These are phyloP conservation scores for Ochropleura leucogaster DNA, from an alignment of 2,888 invertebrate genomes.

Conservation along the genomic window DNA sequence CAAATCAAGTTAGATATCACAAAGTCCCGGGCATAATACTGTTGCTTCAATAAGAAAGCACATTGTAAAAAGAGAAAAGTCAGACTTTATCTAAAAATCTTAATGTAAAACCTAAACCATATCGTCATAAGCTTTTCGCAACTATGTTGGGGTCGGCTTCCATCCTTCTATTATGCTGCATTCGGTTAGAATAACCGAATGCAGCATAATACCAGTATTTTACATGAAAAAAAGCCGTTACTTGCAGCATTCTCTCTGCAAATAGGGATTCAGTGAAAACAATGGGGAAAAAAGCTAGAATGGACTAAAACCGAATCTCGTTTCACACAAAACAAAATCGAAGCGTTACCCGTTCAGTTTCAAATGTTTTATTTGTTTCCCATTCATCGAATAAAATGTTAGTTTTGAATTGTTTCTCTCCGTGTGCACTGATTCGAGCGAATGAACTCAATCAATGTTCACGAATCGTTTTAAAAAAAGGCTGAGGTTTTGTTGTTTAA, in stretches of 20 bases:
- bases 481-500: constrained; percentile 3
- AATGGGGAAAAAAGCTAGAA: constrained; percentile 13
- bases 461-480: constrained; percentile 27
- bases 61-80: too few species aligned
- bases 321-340: constrained; percentile 16
- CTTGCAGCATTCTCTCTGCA: constrained; percentile 4
- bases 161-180: too few species aligned
- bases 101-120: neutral
- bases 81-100: too few species aligned
- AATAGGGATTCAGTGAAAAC: constrained; percentile 1
- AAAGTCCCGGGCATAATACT: too few species aligned
- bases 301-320: constrained; percentile 2
- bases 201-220: neutral
- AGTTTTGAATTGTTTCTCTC: constrained; percentile 45
- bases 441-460: constrained; percentile 39
- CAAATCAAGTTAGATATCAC: too few species aligned
- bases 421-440: constrained; percentile 38
- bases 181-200: too few species aligned
- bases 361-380: constrained; percentile 32
- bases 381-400: constrained; percentile 35
- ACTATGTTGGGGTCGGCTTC: neutral
- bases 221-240: neutral
- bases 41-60: too few species aligned
- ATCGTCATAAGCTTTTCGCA: neutral
- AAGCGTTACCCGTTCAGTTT: constrained; percentile 11